Evolutionary conservation across 1,140 invertebrate species (phyloP), one percentile per base, ranked within the genome.

Genomic region (Penaeus japonicus): DNA sequence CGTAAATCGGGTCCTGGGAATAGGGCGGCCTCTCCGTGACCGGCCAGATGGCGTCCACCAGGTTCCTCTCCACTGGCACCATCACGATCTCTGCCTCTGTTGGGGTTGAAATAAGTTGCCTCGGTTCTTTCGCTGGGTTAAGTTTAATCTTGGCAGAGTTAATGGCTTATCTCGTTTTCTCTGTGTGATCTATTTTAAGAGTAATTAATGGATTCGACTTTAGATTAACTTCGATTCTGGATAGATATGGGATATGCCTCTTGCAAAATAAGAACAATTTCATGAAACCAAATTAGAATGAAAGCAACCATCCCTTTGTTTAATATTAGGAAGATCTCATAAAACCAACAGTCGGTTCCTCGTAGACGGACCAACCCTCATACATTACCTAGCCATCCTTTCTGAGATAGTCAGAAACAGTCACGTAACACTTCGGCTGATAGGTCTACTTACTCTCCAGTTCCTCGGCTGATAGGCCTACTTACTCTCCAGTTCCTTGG

Each of bases 1-100:
- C 92, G 91, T 94, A 93, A 24, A 95, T 92, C 1, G 93, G 91
- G 89, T 93, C 92, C 0, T 91, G 59, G 92, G 93, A 90, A 92
- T 93, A 92, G 54, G 89, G 92, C 24, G 95, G 95, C 65, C 94
- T 93, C 62, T 91, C 90, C 18, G 85, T 93, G 32, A 95, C 94
- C 47, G 94, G 94, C 97, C 97, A 98, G 30, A 97, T 94, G 81
- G 95, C 91, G 92, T 98, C 97, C 3, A 98, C 93, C 83, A 98
- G 92, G 92, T 97, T 97, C 53, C 94, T 94, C 47, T 93, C 93
- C 22, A 97, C 94, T 35, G 94, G 94, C 5, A 96, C 93, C 55
- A 98, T 92, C 81, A 93, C 91, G 90, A 95, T 93, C 35, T 93
- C 93, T 27, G 91, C 91, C 54, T 91, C 92, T 92, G 92, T 90